Evolutionary conservation across 2,888 invertebrate genomes (phyloP).

Genomic region (Chironomus riparius): DNA sequence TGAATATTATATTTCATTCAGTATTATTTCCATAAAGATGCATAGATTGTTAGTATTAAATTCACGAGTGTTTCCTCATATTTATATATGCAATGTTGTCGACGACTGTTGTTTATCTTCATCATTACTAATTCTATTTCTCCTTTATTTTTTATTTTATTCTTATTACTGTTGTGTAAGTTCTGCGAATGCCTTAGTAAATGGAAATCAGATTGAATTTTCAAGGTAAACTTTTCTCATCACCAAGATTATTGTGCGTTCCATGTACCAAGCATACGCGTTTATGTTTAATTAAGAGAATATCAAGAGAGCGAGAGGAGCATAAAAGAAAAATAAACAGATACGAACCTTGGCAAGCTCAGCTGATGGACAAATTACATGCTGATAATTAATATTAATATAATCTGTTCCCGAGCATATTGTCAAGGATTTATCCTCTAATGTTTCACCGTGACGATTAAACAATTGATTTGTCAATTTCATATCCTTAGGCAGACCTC

Average conservation of each 20-base stretch:
- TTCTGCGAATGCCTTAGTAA: neutral
- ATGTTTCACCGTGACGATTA: constrained; percentile 66
- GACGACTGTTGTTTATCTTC: neutral
- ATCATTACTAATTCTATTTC: neutral
- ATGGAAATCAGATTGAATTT: neutral
- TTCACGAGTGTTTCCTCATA: neutral
- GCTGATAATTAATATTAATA: constrained; percentile 97
- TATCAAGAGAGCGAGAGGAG: neutral
- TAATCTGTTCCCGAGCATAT: constrained; percentile 98
- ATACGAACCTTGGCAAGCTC: constrained; percentile 80
- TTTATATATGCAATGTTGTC: neutral
- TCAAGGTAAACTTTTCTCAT: neutral
- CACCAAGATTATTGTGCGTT: neutral
- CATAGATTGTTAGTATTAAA: neutral
- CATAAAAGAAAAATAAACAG: neutral
- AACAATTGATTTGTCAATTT: constrained; percentile 67
- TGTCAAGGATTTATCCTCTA: constrained; percentile 91
- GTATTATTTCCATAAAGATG: neutral
- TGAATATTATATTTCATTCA: neutral
- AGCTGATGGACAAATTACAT: constrained; percentile 88
- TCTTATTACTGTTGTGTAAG: neutral
- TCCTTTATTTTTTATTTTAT: too few relatives aligned
- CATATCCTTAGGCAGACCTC: constrained; percentile 86
- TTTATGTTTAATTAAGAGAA: neutral
- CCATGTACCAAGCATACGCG: neutral